phyloP scores from a whole-genome alignment of 1,140 invertebrate species.

The Drosophila bifasciata region DNA sequence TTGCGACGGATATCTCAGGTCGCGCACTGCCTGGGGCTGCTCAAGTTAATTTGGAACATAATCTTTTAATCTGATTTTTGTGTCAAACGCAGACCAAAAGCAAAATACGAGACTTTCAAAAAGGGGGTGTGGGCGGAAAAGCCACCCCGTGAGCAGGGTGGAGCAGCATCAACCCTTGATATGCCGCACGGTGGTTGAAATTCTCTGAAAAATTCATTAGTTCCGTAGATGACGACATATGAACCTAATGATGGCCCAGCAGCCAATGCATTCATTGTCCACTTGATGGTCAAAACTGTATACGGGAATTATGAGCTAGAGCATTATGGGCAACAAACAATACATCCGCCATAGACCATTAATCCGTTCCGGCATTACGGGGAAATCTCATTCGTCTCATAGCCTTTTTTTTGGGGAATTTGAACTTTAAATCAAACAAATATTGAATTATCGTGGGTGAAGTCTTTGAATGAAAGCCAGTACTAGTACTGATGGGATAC shows the following conservation, averaged over 20 bases:
- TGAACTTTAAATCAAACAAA: background rate
- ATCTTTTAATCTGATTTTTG: constrained; percentile 81
- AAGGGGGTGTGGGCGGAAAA: constrained; percentile 24
- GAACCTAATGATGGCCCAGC: constrained; percentile 68
- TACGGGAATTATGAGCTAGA: constrained; percentile 31
- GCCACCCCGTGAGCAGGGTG: constrained; percentile 33
- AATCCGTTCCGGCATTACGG: constrained; percentile 21
- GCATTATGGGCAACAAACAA: constrained; percentile 39
- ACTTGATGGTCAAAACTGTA: constrained; percentile 43
- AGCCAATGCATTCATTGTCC: constrained; percentile 44
- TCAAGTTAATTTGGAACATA: constrained; percentile 79
- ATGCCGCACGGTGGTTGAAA: constrained; percentile 42
- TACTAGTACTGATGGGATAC: no score
- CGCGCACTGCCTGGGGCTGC: constrained; percentile 9
- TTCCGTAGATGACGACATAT: constrained; percentile 71
- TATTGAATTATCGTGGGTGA: no score
- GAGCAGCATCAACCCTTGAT: constrained; percentile 41
- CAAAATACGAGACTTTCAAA: background rate
- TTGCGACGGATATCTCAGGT: no score
- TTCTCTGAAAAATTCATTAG: constrained; percentile 80
- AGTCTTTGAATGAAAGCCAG: no score
- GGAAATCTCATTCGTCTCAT: constrained; percentile 6
- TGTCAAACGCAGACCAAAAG: constrained; percentile 69
- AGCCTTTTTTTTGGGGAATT: constrained; percentile 5
- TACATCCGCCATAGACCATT: constrained; percentile 37